These are phyloP conservation scores for Acanthiza pusilla DNA, from an alignment of 2,797 vertebrate genomes.

Conservation along the genomic window DNA sequence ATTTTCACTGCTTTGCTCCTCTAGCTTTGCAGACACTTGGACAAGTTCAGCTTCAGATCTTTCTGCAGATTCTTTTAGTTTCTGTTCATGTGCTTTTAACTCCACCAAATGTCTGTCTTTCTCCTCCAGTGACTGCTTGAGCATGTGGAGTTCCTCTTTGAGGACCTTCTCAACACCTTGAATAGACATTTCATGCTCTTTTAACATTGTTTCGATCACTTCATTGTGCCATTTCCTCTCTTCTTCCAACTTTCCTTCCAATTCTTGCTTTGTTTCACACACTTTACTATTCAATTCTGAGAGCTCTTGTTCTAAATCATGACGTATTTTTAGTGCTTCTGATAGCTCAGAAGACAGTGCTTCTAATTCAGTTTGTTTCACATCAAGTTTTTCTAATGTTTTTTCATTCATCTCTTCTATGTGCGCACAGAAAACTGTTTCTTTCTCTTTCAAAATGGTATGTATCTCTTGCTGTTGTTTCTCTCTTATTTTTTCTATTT, in stretches of 20 bases:
- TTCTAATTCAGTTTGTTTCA: slow-evolving; percentile 89
- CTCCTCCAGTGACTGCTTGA: slow-evolving; percentile 80
- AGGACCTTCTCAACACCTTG: slow-evolving; percentile 79
- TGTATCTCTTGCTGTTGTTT: slow-evolving; percentile 78
- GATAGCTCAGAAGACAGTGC: slow-evolving; percentile 82
- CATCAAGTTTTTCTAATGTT: slow-evolving; percentile 86
- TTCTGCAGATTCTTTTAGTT: slow-evolving; percentile 72
- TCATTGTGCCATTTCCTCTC: slow-evolving; percentile 74
- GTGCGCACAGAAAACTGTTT: slow-evolving; percentile 82
- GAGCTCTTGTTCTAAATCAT: slow-evolving; percentile 81
- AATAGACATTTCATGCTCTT: slow-evolving; percentile 77
- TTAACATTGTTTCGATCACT: slow-evolving; percentile 76
- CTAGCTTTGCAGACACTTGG: slow-evolving; percentile 68
- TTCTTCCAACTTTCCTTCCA: slow-evolving; percentile 78
- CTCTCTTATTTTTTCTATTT: slow-evolving; percentile 78
- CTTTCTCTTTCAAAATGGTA: slow-evolving; percentile 82
- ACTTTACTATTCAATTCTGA: slow-evolving; percentile 63
- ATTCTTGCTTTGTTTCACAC: slow-evolving; percentile 68
- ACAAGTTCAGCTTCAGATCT: slow-evolving; percentile 68
- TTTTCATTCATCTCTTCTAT: slow-evolving; percentile 93
- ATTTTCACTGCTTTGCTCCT: slow-evolving; percentile 70
- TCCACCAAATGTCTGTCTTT: slow-evolving; percentile 81
- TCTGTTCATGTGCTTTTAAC: slow-evolving; percentile 65
- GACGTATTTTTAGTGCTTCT: slow-evolving; percentile 77
- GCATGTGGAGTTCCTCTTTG: slow-evolving; percentile 82